Evolutionary conservation across 2,797 vertebrate genomes (phyloP), one percentile per base, ranked within the genome.

Genomic region (Rhabdomys pumilio): DNA sequence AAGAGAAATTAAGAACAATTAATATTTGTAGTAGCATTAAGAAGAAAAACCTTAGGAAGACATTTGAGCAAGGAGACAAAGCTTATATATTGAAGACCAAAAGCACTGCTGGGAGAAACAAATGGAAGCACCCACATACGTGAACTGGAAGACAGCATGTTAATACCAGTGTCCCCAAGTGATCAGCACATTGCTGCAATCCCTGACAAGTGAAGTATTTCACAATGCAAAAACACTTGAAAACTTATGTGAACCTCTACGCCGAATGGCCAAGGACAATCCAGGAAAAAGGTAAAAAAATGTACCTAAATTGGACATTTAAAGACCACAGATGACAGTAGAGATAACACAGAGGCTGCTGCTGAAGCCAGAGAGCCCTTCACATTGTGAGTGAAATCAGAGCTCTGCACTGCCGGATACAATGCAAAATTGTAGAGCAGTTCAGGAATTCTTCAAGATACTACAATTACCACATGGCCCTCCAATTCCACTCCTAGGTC

Each of bases 161-260:
- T 55, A 29, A 61, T 61, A n/a, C n/a, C 38, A 63, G 1, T 44
- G 69, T 6, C 38, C 2, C 57, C 38, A 65, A 73, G 26, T 22
- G 11, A 53, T 59, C 59, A 47, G 14, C 9, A 86, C 11, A 29
- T 13, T 87, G 55, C 59, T 26, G 14, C 5, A 26, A n/a, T 73
- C 57, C 31, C 31, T 83, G 31, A 14, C 7, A 89, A 29, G 26
- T 55, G 31, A 29, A 26, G 34, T 55, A n/a, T 75, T 75, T 13
- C 38, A 44, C 47, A 72, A 31, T n/a, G 69, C 53, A 88, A 41
- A 93, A 93, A 91, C n/a, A 55, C 67, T 24, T 50, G 57, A 96
- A 91, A 47, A 72, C 72, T 91, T 34, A 89, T 53, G 13, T 24
- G 31, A 92, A 53, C 63, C 13, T 88, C 61, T 31, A 75, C 9